Evolutionary conservation across 2,797 vertebrate species (phyloP).

Genomic region (Sphenopsis melanotis): DNA sequence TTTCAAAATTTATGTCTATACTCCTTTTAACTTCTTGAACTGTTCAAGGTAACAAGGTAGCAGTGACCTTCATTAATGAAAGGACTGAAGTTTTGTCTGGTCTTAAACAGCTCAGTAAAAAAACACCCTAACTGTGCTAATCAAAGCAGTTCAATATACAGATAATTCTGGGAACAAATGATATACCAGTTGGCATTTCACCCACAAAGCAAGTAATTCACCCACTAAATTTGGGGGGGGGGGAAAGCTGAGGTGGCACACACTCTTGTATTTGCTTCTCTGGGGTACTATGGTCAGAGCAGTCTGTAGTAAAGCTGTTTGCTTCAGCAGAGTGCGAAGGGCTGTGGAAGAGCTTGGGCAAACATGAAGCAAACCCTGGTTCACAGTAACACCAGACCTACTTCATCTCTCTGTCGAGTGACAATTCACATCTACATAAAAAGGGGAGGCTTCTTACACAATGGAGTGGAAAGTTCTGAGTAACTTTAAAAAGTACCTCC

Average conservation of each 20-base stretch:
- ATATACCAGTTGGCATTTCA: neutral
- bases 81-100: neutral
- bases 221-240: neutral
- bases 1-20: neutral
- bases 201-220: neutral
- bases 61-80: neutral
- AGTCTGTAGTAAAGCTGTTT: neutral
- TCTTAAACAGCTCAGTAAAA: neutral
- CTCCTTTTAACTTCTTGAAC: neutral
- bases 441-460: neutral
- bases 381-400: neutral
- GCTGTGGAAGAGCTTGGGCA: neutral
- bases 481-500: neutral
- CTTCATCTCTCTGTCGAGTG: fast-evolving
- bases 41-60: neutral
- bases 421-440: neutral
- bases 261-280: neutral
- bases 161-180: neutral
- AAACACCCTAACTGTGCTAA: neutral
- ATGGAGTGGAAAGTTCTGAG: neutral
- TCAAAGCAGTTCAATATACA: neutral
- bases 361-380: neutral
- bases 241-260: neutral
- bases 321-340: neutral
- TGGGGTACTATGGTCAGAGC: neutral